These are phyloP conservation scores for Aphrophora alni DNA, from an alignment of 2,888 invertebrate species.

Conservation along the genomic window DNA sequence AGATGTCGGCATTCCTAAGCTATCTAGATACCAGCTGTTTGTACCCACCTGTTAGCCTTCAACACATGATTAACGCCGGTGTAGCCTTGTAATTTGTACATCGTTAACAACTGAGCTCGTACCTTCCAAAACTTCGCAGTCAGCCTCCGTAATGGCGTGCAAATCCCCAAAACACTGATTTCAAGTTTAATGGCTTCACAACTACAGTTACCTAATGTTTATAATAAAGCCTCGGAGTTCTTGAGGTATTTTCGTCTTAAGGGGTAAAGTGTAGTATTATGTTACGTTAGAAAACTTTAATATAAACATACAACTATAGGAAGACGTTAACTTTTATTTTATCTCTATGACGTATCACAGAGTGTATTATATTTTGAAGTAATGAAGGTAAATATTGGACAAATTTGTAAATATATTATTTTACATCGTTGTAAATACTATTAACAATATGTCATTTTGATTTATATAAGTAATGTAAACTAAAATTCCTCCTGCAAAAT, in stretches of 20 bases:
- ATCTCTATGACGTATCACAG: too few species aligned
- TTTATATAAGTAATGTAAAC: too few species aligned
- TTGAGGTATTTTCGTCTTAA: background rate
- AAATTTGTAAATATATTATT: too few species aligned
- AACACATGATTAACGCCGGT: constrained; percentile 6
- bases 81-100: background rate
- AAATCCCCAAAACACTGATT: constrained; percentile 2
- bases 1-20: background rate
- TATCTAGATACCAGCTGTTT: background rate
- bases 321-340: too few species aligned
- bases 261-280: background rate
- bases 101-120: background rate
- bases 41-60: background rate
- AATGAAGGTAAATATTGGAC: too few species aligned
- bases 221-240: background rate
- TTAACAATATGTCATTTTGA: too few species aligned
- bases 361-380: too few species aligned
- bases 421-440: too few species aligned
- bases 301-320: background rate
- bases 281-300: background rate
- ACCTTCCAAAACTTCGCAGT: constrained; percentile 1
- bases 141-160: background rate
- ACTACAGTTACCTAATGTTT: background rate
- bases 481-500: too few species aligned
- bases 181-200: background rate